These are phyloP conservation scores for Hirundichthys speculiger DNA, from an alignment of 2,113 vertebrate species.

Conservation along the genomic window DNA sequence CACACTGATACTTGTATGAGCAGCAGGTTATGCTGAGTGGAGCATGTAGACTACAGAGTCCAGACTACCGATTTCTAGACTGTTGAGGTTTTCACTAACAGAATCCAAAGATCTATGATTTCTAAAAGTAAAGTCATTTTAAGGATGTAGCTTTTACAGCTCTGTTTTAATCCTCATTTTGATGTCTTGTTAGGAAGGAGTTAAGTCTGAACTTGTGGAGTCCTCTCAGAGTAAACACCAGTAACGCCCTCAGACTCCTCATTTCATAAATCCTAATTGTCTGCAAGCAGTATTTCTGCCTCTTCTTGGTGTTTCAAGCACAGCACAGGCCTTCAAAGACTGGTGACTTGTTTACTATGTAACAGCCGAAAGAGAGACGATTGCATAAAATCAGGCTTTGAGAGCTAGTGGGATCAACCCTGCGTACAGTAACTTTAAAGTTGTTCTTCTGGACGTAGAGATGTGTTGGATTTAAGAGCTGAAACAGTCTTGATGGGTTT, in stretches of 20 bases:
- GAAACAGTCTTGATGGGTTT: background rate
- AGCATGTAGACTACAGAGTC: too few relatives aligned
- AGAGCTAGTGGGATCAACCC: background rate
- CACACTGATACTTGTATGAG: too few relatives aligned
- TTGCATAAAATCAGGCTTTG: background rate
- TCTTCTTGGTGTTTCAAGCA: constrained; percentile 4
- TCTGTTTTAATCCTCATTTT: too few relatives aligned
- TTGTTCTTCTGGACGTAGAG: background rate
- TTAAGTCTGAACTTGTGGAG: too few relatives aligned
- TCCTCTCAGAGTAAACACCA: too few relatives aligned
- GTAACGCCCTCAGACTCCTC: background rate
- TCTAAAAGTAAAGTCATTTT: too few relatives aligned
- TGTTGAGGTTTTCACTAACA: too few relatives aligned
- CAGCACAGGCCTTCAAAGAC: constrained; percentile 21
- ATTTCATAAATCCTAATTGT: background rate
- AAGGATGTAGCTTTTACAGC: too few relatives aligned
- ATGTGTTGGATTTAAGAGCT: background rate
- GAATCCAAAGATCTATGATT: too few relatives aligned
- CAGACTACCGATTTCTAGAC: too few relatives aligned
- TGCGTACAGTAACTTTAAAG: background rate
- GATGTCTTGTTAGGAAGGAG: too few relatives aligned
- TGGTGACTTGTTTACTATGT: background rate
- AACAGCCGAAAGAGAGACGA: constrained; percentile 17
- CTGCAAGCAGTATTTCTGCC: background rate
- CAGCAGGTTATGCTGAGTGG: too few relatives aligned